phyloP scores from a whole-genome alignment of 2,797 vertebrate species.

The Lacerta viridis region DNA sequence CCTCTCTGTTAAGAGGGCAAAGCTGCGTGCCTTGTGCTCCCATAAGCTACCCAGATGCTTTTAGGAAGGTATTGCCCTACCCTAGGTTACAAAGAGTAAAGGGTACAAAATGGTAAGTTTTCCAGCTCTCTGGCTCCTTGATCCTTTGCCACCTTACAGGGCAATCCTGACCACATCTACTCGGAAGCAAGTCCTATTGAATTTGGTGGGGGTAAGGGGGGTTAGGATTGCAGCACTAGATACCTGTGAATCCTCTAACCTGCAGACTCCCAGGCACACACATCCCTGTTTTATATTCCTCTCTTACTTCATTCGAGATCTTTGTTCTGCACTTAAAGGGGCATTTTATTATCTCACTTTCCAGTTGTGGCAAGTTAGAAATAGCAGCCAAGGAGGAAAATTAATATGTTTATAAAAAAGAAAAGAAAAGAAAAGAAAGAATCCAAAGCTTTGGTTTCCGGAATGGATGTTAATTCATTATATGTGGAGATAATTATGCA shows the following conservation, averaged over 20 bases:
- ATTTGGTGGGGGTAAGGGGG: too few species aligned
- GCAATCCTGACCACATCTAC: too few species aligned
- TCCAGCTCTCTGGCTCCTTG: background rate
- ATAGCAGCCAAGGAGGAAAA: constrained; percentile 2
- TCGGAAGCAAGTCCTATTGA: too few species aligned
- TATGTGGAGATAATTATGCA: constrained; percentile 26
- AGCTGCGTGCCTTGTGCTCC: too few species aligned
- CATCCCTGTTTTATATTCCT: background rate
- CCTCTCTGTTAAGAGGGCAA: too few species aligned
- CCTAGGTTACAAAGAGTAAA: too few species aligned
- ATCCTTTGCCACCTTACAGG: background rate
- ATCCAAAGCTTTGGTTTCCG: constrained; percentile 50
- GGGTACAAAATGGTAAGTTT: too few species aligned
- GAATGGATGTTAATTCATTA: constrained; percentile 15
- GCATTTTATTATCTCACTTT: constrained; percentile 44
- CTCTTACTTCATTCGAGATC: constrained; percentile 33
- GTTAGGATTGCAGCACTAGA: too few species aligned
- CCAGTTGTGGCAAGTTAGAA: constrained; percentile 49
- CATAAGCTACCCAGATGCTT: too few species aligned
- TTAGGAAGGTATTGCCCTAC: too few species aligned
- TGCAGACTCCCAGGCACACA: background rate
- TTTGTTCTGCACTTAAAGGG: constrained; percentile 50
- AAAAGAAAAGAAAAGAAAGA: background rate
- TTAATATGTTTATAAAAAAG: too few species aligned
- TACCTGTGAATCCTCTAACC: background rate